phyloP scores from a whole-genome alignment of 2,113 vertebrate genomes.

The Tor tambroides region DNA sequence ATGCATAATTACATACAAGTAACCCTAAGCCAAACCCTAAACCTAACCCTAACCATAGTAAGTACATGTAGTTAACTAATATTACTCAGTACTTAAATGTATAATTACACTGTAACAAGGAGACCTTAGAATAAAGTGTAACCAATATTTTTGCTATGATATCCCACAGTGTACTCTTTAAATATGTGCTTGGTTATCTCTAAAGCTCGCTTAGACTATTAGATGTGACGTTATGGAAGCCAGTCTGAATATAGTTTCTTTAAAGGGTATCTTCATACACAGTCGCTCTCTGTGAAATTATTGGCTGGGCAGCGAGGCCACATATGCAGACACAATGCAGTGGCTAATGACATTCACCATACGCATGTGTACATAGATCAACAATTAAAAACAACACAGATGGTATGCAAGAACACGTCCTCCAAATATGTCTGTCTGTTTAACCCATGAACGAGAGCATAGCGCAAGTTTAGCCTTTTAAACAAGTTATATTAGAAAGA shows the following conservation, averaged over 20 bases:
- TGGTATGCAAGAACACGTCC: not conserved
- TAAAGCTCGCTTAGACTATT: not conserved
- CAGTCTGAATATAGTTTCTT: not conserved
- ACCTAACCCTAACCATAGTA: no score
- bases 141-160: not conserved
- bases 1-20: no score
- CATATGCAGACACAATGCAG: not conserved
- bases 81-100: no score
- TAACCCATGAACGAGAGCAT: not conserved
- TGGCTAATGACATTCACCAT: not conserved
- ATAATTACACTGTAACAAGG: no score
- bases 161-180: not conserved
- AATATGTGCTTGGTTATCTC: not conserved
- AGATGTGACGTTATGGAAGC: not conserved
- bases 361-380: not conserved
- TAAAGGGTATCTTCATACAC: not conserved
- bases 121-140: no score
- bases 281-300: not conserved
- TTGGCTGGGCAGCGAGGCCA: not conserved
- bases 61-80: no score
- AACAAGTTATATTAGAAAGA: conserved; percentile 5
- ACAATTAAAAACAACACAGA: not conserved
- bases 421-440: not conserved
- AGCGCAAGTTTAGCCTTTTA: not conserved
- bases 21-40: no score